Percentiles rank a stretch among this genome's conserved stretches.
These are phyloP conservation scores for Quadroppia sp. DNA, from an alignment of 2,888 invertebrate genomes.

Conservation along the genomic window DNA sequence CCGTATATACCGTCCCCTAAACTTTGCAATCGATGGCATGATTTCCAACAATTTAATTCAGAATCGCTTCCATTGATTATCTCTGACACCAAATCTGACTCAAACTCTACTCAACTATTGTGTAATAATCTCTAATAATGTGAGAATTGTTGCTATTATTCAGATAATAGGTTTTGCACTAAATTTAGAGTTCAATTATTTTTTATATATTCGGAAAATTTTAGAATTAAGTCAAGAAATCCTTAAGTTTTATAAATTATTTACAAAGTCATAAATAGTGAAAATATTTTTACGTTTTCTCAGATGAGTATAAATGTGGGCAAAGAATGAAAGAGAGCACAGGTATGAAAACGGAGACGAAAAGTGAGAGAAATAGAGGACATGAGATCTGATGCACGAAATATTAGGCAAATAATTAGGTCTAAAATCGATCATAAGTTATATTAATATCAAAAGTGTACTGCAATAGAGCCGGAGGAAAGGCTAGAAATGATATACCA, in stretches of 20 bases:
- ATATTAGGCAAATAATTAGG: constrained; percentile 25
- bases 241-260: no score
- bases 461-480: background rate
- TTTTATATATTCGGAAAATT: background rate
- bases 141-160: constrained; percentile 19
- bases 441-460: no score
- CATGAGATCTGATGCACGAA: constrained; percentile 15
- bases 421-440: constrained; percentile 33
- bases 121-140: constrained; percentile 3
- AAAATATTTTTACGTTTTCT: background rate
- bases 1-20: background rate
- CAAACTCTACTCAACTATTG: constrained; percentile 13
- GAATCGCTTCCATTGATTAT: constrained; percentile 26
- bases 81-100: constrained; percentile 11
- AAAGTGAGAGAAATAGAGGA: background rate
- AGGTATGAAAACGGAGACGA: background rate
- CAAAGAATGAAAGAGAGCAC: no score
- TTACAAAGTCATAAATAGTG: background rate
- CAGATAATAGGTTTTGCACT: constrained; percentile 15
- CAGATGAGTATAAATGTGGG: no score
- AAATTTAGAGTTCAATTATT: constrained; percentile 16
- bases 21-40: constrained; percentile 25
- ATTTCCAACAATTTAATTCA: constrained; percentile 25
- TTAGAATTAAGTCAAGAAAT: constrained; percentile 5
- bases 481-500: constrained; percentile 29